Evolutionary conservation across 1,140 invertebrate genomes (phyloP).

Genomic region (Liolophura sinensis): DNA sequence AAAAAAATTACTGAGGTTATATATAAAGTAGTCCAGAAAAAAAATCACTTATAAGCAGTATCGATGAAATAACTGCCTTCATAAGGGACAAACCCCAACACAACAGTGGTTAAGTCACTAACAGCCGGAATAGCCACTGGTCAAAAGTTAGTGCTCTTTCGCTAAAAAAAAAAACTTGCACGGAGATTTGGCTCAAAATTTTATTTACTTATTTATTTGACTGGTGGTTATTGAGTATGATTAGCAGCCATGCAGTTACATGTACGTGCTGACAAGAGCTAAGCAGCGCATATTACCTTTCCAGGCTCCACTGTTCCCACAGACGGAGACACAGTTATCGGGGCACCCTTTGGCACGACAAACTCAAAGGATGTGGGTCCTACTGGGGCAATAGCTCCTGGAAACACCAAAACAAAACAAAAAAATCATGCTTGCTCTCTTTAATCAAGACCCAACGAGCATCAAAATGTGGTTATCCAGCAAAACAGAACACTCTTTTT

Average conservation of each 20-base stretch:
- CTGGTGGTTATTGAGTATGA: neutral
- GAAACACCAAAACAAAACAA: slow-evolving; percentile 10
- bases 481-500: no score
- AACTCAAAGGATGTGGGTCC: slow-evolving; percentile 60
- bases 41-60: no score
- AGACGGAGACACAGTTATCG: slow-evolving; percentile 52
- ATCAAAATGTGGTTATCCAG: no score
- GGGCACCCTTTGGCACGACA: slow-evolving; percentile 48
- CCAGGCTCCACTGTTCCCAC: slow-evolving; percentile 58
- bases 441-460: no score
- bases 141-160: no score
- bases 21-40: no score
- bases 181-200: neutral
- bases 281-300: slow-evolving; percentile 31
- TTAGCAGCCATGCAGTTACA: neutral
- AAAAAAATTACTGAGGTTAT: no score
- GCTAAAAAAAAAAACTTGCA: neutral
- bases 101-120: no score
- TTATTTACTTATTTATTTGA: neutral
- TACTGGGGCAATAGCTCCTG: slow-evolving; percentile 55
- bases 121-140: no score
- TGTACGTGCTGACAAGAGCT: neutral
- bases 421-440: no score
- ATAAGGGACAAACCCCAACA: no score
- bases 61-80: no score